phyloP scores from a whole-genome alignment of 53 echinoderm and acorn worm species.

The Stichopus horrens region DNA sequence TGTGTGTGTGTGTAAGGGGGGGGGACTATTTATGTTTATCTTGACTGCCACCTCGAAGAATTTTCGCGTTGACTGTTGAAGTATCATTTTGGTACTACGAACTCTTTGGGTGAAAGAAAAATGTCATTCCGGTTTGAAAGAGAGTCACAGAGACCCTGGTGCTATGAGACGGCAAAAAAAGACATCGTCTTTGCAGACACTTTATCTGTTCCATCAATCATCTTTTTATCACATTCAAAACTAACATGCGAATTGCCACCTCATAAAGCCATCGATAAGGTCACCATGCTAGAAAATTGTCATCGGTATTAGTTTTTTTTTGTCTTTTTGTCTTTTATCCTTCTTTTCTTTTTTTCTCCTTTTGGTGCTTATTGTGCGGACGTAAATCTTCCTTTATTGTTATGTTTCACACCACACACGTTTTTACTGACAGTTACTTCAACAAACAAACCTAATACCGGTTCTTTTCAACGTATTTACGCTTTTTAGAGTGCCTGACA shows the following conservation, averaged over 20 bases:
- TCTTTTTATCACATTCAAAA: conserved; percentile 23
- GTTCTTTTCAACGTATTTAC: conserved; percentile 12
- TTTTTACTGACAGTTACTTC: conserved; percentile 31
- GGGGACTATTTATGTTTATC: background rate
- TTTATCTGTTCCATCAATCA: conserved; percentile 21
- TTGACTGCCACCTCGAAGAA: background rate
- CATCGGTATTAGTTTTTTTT: too few relatives aligned
- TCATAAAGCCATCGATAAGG: conserved; percentile 18
- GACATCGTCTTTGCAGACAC: background rate
- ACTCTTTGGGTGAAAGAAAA: background rate
- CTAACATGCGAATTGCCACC: conserved; percentile 23
- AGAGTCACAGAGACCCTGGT: too few relatives aligned
- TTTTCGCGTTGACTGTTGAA: background rate
- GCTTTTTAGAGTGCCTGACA: background rate
- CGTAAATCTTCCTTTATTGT: conserved; percentile 33
- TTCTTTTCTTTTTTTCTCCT: background rate
- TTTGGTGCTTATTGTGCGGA: conserved; percentile 4
- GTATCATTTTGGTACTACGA: background rate
- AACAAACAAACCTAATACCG: conserved; percentile 34
- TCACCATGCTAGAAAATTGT: background rate
- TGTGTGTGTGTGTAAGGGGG: too few relatives aligned
- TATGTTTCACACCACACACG: conserved; percentile 36
- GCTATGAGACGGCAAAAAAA: background rate
- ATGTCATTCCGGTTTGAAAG: too few relatives aligned
- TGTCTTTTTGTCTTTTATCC: too few relatives aligned